These are phyloP conservation scores for Pharmacophagus antenor DNA, from an alignment of 2,888 invertebrate species.

Conservation along the genomic window DNA sequence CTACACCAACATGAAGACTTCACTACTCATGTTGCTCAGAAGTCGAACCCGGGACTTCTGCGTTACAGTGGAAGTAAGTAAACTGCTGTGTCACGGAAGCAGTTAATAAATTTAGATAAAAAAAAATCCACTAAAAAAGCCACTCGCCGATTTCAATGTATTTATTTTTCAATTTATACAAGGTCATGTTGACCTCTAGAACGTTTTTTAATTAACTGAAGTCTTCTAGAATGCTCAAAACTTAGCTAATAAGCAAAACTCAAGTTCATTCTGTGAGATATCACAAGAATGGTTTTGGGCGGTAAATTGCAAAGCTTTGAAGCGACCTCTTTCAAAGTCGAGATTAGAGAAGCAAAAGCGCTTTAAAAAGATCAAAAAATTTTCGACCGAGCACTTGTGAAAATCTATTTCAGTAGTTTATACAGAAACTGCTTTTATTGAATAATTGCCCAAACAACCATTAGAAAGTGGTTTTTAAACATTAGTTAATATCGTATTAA, in stretches of 20 bases:
- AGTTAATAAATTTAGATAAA: neutral
- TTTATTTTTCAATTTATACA: neutral
- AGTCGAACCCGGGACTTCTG: too few species aligned
- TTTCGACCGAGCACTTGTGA: neutral
- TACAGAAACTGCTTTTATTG: neutral
- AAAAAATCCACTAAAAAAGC: neutral
- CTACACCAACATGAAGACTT: too few species aligned
- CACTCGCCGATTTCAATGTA: too few species aligned
- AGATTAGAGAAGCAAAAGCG: constrained; percentile 6
- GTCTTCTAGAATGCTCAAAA: constrained; percentile 6
- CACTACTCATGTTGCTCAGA: too few species aligned
- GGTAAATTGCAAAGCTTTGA: constrained; percentile 27
- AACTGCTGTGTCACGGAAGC: too few species aligned
- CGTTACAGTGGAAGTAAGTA: too few species aligned
- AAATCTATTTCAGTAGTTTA: neutral
- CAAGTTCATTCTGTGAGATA: constrained; percentile 15
- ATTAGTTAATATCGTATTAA: too few species aligned
- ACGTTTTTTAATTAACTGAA: constrained; percentile 17
- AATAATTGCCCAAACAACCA: too few species aligned
- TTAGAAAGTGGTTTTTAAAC: too few species aligned
- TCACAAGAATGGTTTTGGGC: constrained; percentile 17
- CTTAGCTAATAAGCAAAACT: constrained; percentile 13
- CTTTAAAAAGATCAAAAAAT: constrained; percentile 8
- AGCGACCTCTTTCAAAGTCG: constrained; percentile 14
- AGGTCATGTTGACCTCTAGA: neutral